These are phyloP conservation scores for Hydrozoanthus gracilis DNA, from an alignment of 92 coral and sea anemone genomes.

Conservation along the genomic window DNA sequence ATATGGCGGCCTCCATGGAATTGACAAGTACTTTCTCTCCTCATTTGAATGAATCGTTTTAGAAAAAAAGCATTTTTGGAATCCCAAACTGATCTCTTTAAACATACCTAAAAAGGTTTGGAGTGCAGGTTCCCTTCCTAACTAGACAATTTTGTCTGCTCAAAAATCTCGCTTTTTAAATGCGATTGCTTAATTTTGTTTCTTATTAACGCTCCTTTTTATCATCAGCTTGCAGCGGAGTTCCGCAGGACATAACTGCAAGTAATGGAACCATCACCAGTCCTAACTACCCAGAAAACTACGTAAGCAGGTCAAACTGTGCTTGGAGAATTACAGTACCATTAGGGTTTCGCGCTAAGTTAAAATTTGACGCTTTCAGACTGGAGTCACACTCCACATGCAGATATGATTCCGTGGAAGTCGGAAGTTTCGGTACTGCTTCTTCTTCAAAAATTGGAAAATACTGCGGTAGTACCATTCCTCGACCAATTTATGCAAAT, in stretches of 20 bases:
- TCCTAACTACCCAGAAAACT: slow-evolving; percentile 50
- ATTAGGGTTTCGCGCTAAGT: slow-evolving; percentile 43
- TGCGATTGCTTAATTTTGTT: neutral
- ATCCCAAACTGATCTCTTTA: too few relatives aligned
- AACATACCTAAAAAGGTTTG: too few relatives aligned
- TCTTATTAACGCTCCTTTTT: neutral
- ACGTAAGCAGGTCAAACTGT: slow-evolving; percentile 26
- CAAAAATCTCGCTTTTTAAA: neutral
- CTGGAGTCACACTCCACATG: neutral
- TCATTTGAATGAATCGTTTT: too few relatives aligned
- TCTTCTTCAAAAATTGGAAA: slow-evolving; percentile 8
- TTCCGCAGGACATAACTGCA: neutral
- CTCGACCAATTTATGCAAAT: neutral
- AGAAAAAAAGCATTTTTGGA: too few relatives aligned
- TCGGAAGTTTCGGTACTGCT: neutral
- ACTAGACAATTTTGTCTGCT: neutral
- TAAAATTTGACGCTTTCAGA: neutral
- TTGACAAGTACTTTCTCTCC: too few relatives aligned
- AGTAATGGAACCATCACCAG: slow-evolving; percentile 49
- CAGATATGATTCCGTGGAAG: neutral
- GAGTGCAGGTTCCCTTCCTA: too few relatives aligned
- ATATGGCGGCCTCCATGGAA: too few relatives aligned
- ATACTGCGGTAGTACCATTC: slow-evolving; percentile 7
- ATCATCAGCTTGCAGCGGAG: slow-evolving; percentile 2
- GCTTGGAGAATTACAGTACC: slow-evolving; percentile 54